These are phyloP conservation scores for Ceratina australensis DNA, from an alignment of 1,140 invertebrate genomes.

Conservation along the genomic window DNA sequence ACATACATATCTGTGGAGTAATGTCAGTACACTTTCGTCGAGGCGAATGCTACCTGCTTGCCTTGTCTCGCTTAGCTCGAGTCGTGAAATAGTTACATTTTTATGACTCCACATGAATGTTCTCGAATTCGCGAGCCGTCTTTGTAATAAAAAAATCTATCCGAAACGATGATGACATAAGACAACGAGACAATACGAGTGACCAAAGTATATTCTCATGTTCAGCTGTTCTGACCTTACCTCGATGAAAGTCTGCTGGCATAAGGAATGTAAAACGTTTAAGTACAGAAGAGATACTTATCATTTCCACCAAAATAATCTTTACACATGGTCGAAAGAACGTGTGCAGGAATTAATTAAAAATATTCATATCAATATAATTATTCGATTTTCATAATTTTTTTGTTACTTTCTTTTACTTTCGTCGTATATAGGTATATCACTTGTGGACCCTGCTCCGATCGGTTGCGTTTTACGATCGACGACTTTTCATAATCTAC, in stretches of 20 bases:
- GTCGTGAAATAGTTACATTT: background rate
- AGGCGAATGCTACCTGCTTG: background rate
- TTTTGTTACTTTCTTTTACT: conserved; percentile 52
- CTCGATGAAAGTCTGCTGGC: background rate
- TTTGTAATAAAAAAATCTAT: too few relatives aligned
- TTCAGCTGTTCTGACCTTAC: too few relatives aligned
- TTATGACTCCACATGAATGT: too few relatives aligned
- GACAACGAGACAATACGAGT: too few relatives aligned
- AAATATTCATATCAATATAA: conserved; percentile 45
- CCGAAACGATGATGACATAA: too few relatives aligned
- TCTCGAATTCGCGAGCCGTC: too few relatives aligned
- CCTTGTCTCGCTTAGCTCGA: background rate
- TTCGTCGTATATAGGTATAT: conserved; percentile 57
- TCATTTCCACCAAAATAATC: conserved; percentile 11
- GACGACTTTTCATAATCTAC: conserved; percentile 15
- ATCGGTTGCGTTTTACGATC: conserved; percentile 38
- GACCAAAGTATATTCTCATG: too few relatives aligned
- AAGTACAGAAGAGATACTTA: conserved; percentile 39
- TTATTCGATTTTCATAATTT: conserved; percentile 34
- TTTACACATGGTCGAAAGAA: conserved; percentile 15
- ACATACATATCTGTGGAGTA: background rate
- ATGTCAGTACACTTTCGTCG: too few relatives aligned
- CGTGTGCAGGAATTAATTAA: conserved; percentile 20
- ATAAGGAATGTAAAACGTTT: conserved; percentile 30
- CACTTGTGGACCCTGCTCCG: conserved; percentile 58